Evolutionary conservation across 2,797 vertebrate genomes (phyloP).

Genomic region (Potorous gilbertii): DNA sequence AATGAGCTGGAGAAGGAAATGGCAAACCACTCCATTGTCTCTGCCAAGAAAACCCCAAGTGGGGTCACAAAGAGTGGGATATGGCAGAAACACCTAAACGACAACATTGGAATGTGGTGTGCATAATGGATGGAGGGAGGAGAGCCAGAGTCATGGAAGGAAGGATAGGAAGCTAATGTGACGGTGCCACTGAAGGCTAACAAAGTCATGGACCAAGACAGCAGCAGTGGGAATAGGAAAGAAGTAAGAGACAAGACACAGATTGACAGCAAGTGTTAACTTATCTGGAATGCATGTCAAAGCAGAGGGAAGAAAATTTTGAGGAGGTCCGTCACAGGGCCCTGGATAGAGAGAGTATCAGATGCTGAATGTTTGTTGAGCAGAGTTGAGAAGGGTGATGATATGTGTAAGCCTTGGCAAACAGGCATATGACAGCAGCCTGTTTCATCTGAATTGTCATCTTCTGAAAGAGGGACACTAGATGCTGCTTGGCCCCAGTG

Average conservation of each 20-base stretch:
- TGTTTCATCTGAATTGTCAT: neutral
- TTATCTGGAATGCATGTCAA: neutral
- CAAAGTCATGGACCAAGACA: neutral
- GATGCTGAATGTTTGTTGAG: neutral
- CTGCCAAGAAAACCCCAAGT: neutral
- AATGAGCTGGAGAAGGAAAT: too few relatives aligned
- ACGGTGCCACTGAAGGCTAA: neutral
- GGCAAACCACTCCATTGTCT: too few relatives aligned
- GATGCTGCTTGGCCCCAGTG: neutral
- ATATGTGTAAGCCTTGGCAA: neutral
- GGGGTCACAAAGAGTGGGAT: neutral
- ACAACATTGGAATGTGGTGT: neutral
- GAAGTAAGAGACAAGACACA: neutral
- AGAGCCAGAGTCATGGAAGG: too few relatives aligned
- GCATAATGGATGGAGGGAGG: neutral
- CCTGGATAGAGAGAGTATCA: neutral
- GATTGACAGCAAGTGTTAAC: neutral
- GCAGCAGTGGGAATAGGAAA: neutral
- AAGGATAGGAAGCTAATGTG: neutral
- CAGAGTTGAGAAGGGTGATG: neutral
- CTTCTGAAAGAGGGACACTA: neutral
- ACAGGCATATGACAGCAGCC: neutral
- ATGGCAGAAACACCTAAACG: neutral
- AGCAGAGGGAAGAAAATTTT: neutral
- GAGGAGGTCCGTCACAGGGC: neutral